These are phyloP conservation scores for Drosophila elegans DNA, from an alignment of 1,140 invertebrate species.

Conservation along the genomic window DNA sequence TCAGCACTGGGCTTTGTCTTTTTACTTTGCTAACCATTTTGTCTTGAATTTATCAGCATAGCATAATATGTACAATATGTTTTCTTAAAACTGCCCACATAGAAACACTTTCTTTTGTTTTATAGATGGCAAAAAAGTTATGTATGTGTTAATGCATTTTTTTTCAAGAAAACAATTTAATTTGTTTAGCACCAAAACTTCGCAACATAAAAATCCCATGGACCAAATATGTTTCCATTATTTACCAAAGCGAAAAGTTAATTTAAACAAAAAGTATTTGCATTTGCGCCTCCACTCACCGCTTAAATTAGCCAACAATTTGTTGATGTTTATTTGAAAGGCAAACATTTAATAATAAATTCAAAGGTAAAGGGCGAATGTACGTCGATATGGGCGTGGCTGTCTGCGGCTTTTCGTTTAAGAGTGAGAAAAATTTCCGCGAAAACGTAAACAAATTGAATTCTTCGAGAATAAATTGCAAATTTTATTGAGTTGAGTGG, in stretches of 20 bases:
- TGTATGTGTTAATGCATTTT: slow-evolving; percentile 6
- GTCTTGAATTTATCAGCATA: not conserved
- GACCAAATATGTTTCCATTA: slow-evolving; percentile 41
- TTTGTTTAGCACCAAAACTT: slow-evolving; percentile 30
- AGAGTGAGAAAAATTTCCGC: slow-evolving; percentile 35
- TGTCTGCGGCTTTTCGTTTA: slow-evolving; percentile 17
- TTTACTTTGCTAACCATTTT: too few species aligned
- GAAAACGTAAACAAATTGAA: slow-evolving; percentile 52
- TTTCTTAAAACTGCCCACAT: slow-evolving; percentile 3
- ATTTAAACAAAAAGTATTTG: slow-evolving; percentile 47
- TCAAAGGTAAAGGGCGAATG: slow-evolving; percentile 49
- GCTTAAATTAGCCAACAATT: slow-evolving; percentile 40
- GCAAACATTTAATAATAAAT: slow-evolving; percentile 59
- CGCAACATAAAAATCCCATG: slow-evolving; percentile 37
- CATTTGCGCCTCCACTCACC: slow-evolving; percentile 15
- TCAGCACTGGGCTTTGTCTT: too few species aligned
- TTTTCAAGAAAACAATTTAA: slow-evolving; percentile 8
- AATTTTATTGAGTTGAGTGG: slow-evolving; percentile 64
- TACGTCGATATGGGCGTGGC: slow-evolving; percentile 43
- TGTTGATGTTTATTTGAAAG: slow-evolving; percentile 55
- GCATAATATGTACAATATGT: not conserved
- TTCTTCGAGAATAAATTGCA: slow-evolving; percentile 44
- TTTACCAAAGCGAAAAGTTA: slow-evolving; percentile 28
- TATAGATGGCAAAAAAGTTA: slow-evolving; percentile 33
- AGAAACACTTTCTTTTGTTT: not conserved